Conservation (phyloP, 2,888 invertebrate genomes). For the Philonicus albiceps region DNA sequence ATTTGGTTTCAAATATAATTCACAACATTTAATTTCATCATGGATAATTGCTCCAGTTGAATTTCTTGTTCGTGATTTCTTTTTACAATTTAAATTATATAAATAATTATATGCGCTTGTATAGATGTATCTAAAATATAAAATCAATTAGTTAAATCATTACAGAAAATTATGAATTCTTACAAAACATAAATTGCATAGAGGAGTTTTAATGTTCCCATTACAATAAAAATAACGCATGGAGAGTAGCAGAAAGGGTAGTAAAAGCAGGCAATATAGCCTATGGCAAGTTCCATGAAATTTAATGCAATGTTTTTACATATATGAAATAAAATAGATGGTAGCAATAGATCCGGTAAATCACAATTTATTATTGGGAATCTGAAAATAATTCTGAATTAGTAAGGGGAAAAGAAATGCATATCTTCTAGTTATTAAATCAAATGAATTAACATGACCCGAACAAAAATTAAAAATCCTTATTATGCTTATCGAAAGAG, state of each 20-base stretch:
- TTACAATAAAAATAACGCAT: background rate
- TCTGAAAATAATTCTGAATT: conserved; percentile 48
- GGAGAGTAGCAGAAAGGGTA: conserved; percentile 48
- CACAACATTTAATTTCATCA: background rate
- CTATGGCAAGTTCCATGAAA: conserved; percentile 54
- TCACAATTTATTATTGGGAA: conserved; percentile 58
- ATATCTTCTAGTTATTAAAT: too few species aligned
- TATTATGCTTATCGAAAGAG: too few species aligned
- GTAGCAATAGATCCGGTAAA: conserved; percentile 56
- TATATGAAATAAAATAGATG: conserved; percentile 55
- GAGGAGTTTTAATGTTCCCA: background rate
- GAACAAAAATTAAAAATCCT: too few species aligned
- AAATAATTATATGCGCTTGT: conserved; percentile 53
- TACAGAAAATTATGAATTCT: background rate
- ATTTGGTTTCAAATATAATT: background rate
- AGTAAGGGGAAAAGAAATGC: background rate
- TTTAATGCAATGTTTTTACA: conserved; percentile 55
- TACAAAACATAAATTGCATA: conserved; percentile 5
- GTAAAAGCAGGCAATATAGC: conserved; percentile 53
- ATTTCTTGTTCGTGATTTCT: background rate
- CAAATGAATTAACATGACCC: too few species aligned
- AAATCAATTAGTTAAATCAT: conserved; percentile 20
- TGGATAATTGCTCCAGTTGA: too few species aligned
- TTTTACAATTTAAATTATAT: background rate
- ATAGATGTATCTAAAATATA: conserved; percentile 53